These are phyloP conservation scores for Drosophila quinaria DNA, from an alignment of 2,888 invertebrate genomes.

Conservation along the genomic window DNA sequence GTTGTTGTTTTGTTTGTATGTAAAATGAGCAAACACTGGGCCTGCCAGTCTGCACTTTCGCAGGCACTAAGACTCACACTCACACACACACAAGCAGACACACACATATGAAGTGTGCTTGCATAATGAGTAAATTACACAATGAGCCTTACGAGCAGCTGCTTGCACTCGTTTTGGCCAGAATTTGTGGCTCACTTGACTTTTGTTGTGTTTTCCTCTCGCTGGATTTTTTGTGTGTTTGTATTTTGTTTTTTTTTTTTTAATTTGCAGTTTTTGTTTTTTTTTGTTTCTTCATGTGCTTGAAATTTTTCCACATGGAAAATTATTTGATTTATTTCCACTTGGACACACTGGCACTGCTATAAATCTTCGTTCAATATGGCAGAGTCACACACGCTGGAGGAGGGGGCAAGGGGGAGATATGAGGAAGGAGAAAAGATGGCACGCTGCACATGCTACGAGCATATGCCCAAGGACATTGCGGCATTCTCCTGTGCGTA, in stretches of 20 bases:
- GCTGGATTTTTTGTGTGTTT: slow-evolving; percentile 5
- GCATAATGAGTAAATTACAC: slow-evolving; percentile 83
- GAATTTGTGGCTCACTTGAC: slow-evolving; percentile 67
- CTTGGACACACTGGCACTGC: slow-evolving; percentile 83
- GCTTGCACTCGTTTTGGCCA: slow-evolving; percentile 41
- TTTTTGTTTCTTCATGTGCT: slow-evolving; percentile 39
- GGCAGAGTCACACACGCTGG: slow-evolving; percentile 60
- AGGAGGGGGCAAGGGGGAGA: not conserved
- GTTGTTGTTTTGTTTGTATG: slow-evolving; percentile 53
- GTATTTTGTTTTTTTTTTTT: slow-evolving; percentile 40
- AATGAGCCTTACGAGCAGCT: slow-evolving; percentile 64
- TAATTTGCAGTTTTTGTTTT: slow-evolving; percentile 59
- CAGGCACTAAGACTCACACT: slow-evolving; percentile 33
- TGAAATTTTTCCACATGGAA: slow-evolving; percentile 83
- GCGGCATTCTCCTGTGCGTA: slow-evolving; percentile 46
- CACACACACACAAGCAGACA: slow-evolving; percentile 25
- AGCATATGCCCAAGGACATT: slow-evolving; percentile 59
- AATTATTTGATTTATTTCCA: slow-evolving; percentile 84
- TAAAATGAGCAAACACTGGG: slow-evolving; percentile 62
- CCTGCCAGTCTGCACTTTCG: slow-evolving; percentile 44
- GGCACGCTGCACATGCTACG: slow-evolving; percentile 25
- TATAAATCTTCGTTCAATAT: slow-evolving; percentile 85
- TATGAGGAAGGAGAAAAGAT: not conserved
- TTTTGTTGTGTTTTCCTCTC: slow-evolving; percentile 49
- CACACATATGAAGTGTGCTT: slow-evolving; percentile 41